A percentile compares a stretch with the other conserved stretches of the same genome.
phyloP scores from a whole-genome alignment of 2,888 invertebrate genomes.

The Caenorhabditis afra region DNA sequence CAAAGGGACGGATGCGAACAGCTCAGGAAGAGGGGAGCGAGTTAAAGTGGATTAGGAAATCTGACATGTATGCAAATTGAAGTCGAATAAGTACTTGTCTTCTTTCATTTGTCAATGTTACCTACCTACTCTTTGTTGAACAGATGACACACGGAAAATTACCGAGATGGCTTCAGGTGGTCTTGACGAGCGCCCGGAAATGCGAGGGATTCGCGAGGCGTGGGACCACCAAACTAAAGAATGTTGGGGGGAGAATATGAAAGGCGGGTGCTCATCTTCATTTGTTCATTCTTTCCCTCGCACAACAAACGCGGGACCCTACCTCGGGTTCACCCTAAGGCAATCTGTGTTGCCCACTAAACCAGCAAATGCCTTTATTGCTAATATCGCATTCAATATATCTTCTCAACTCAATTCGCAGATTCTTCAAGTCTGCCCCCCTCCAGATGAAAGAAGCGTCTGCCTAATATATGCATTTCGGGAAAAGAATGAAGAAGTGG shows the following conservation, averaged over 20 bases:
- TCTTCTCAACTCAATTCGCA: constrained; percentile 53
- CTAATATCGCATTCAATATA: constrained; percentile 70
- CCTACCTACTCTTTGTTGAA: not conserved
- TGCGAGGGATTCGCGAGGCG: constrained; percentile 25
- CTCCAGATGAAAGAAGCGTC: constrained; percentile 23
- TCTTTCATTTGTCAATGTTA: constrained; percentile 13
- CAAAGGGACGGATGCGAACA: not conserved
- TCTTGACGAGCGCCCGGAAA: constrained; percentile 9
- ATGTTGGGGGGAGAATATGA: constrained; percentile 29
- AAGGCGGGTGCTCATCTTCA: constrained; percentile 50
- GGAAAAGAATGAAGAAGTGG: not conserved
- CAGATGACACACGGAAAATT: not conserved
- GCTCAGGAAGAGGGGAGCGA: not conserved
- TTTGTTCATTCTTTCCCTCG: constrained; percentile 51
- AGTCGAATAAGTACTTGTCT: constrained; percentile 17
- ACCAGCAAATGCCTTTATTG: constrained; percentile 63
- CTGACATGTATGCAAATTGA: constrained; percentile 8
- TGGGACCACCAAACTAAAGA: constrained; percentile 53
- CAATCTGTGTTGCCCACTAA: constrained; percentile 60
- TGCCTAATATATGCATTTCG: constrained; percentile 11
- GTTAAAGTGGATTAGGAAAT: not conserved
- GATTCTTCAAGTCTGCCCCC: constrained; percentile 5
- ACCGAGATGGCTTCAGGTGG: constrained; percentile 8
- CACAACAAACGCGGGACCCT: constrained; percentile 48
- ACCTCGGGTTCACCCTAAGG: constrained; percentile 59